Evolutionary conservation across 2,888 invertebrate species (phyloP), one percentile per base, ranked within the genome.

Genomic region (Epinotia bilunana): DNA sequence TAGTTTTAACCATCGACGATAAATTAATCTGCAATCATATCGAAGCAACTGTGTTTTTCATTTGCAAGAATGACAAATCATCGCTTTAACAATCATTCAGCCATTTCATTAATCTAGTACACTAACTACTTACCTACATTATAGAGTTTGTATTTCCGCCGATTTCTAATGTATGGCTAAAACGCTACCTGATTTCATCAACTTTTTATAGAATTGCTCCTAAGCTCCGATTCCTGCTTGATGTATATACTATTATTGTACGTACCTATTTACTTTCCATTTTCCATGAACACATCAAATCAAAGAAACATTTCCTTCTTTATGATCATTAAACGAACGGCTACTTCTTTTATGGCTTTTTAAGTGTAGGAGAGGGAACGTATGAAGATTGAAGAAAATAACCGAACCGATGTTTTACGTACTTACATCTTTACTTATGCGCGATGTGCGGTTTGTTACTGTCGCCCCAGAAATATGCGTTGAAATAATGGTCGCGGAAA

Each of bases 281-380:
- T 57, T 57, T 68, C 33, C 13, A 53, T 58, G 58, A 68, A 58
- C 23, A 68, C 39, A 16, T 68, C 9, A 18, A 55, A 33, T 67
- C 1, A 53, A 16, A 49, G 12, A 49, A 28, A 2, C 33, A 67
- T 67, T 57, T 57, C 67, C 57, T 57, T 39, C 39, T 57, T 20
- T 20, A 65, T 12, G 18, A 43, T 61, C 18, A 39, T n/a, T 46
- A 53, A 16, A 53, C 53, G 57, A 39, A 20, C 9, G 12, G 12
- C 33, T 57, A 57, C 16, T 55, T 18, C 11, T 13, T 57, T 68
- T 68, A 67, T 67, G 0, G 67, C 67, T 57, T 57, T 68, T 68
- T 68, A 68, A 68, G 67, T 67, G 49, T 46, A 20, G 46, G 63
- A 20, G 46, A 20, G 46, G 4, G 16, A 39, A 53, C n/a, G 13